Evolutionary conservation across 2,113 vertebrate genomes (phyloP), one percentile per base, ranked within the genome.

Genomic region (Atrichornis clamosus): DNA sequence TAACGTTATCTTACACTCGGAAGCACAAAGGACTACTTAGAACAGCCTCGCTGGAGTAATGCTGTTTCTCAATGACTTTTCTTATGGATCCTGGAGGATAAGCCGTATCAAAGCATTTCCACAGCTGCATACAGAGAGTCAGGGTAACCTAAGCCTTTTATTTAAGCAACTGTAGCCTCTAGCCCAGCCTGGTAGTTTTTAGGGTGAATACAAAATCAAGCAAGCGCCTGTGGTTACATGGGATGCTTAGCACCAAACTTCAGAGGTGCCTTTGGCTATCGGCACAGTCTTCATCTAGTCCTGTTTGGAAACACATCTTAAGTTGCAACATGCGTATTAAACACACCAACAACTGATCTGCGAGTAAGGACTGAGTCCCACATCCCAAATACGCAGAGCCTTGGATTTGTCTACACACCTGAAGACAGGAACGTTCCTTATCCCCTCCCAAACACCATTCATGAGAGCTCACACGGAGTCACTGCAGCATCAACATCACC

Each of bases 21-120:
- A 64, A 81, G 92, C 93, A 90, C 92, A 86, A 90, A 92, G 88
- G 80, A 88, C 65, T 78, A 78, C 83, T 94, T 65, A 78, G n/a
- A 72, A 94, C 93, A 78, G 49, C 80, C 94, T 90, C 52, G 0
- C 60, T 55, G 79, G 68, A 86, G 65, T 68, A 84, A 84, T 95
- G 64, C 50, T 78, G 52, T 81, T 94, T 94, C 90, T 96, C 92
- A 94, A 87, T 60, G 68, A 96, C 75, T 96, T 49, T 88, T 89
- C 92, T 96, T 90, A 96, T 58, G 58, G 88, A 94, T 94, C 90
- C 90, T 93, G 41, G 49, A 94, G 93, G 88, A 93, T 72, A 92
- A 92, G 59, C 58, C 0, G 0, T 68, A 75, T 39, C 60, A 93
- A 89, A 94, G 82, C 3, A 0, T 63, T 75, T 93, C 79, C 73